Conservation (phyloP, 1,140 invertebrate species). For the Akabosia matsudoensis region DNA sequence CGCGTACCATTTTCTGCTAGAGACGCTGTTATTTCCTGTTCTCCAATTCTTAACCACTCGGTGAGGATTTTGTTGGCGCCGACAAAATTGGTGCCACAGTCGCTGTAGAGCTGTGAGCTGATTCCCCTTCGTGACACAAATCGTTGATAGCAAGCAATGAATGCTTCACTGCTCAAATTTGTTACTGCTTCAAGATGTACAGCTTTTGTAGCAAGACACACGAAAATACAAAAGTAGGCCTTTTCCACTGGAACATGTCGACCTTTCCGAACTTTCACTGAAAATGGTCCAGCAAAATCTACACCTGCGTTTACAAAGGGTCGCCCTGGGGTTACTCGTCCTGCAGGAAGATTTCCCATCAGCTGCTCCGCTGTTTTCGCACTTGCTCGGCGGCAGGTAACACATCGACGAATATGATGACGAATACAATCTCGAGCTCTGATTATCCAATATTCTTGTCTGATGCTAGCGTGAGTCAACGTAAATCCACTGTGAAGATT, state of each 20-base stretch:
- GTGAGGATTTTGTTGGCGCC: slow-evolving; percentile 42
- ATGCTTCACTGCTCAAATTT: background rate
- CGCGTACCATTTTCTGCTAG: slow-evolving; percentile 28
- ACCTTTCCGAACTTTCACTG: background rate
- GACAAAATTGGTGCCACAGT: slow-evolving; percentile 52
- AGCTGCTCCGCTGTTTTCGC: slow-evolving; percentile 14
- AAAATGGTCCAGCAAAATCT: slow-evolving; percentile 42
- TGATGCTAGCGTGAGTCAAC: slow-evolving; percentile 47
- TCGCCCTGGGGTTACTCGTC: background rate
- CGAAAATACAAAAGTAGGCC: slow-evolving; percentile 45
- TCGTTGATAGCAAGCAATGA: background rate
- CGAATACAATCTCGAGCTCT: slow-evolving; percentile 40
- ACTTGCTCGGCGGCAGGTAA: slow-evolving; percentile 45
- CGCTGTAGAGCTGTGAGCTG: slow-evolving; percentile 40
- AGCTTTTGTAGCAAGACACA: background rate
- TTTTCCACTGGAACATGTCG: slow-evolving; percentile 25
- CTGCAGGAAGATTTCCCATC: slow-evolving; percentile 30
- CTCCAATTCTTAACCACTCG: background rate
- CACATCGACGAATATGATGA: slow-evolving; percentile 45
- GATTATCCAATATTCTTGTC: slow-evolving; percentile 49
- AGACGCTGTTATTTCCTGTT: slow-evolving; percentile 3
- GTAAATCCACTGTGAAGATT: slow-evolving; percentile 21
- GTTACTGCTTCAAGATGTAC: background rate
- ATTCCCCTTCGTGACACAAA: background rate
- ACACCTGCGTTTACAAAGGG: slow-evolving; percentile 39